Evolutionary conservation across 2,113 vertebrate genomes (phyloP), one percentile per base, ranked within the genome.

Genomic region (Suricata suricatta): DNA sequence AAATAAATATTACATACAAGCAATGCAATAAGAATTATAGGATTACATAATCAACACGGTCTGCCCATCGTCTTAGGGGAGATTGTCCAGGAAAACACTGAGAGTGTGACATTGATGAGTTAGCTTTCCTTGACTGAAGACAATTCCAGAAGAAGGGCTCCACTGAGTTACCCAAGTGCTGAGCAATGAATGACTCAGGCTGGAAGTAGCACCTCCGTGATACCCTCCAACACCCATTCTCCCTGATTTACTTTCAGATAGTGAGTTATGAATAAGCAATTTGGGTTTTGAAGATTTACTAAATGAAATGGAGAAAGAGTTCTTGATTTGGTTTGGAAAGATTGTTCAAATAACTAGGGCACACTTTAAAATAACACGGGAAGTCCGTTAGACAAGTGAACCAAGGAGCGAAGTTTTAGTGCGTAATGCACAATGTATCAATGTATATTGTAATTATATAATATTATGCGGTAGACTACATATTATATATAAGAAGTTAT

Each of bases 191-290:
- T 8, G 2, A 1, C n/a, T 72, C 10, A 41, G 17, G 9, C 1
- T 1, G 57, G 23, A 72, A 29, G 11, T 23, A 2, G 9, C 10
- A 35, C 10, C 2, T 31, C 4, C 10, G 0, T 13, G 2, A 7
- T 50, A 5, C 8, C n/a, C 12, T 7, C 21, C 0, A 57, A 4
- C 19, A 19, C 8, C 2, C 2, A 0, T 17, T 72, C 60, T 90
- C 29, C 9, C 33, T 63, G 25, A 21, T 66, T 35, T 66, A n/a
- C 17, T 44, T 84, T 41, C n/a, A 72, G 19, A 10, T 69, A 35
- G 19, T 2, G 23, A 72, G 38, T 47, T 88, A 19, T 17, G 3
- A 54, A 1, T 41, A 10, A 8, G 38, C 68, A 50, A 68, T 0
- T 21, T 38, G 9, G 5, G 8, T 29, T 93, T 71, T 66, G 50